These are phyloP conservation scores for Ammodytes marinus DNA, from an alignment of 2,113 vertebrate genomes.

Conservation along the genomic window DNA sequence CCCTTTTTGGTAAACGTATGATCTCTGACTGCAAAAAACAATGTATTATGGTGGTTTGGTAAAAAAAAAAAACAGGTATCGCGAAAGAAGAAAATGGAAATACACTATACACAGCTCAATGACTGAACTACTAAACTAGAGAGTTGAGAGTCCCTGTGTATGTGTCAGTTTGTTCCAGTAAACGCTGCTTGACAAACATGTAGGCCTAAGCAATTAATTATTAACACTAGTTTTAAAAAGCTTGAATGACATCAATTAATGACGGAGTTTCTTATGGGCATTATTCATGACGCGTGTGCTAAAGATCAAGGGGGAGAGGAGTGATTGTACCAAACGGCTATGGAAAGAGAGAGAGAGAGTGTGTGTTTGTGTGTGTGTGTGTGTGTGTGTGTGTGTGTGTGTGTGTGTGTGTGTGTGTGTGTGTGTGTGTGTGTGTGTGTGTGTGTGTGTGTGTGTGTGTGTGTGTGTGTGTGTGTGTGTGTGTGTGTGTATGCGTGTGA, in stretches of 20 bases:
- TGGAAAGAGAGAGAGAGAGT: not conserved
- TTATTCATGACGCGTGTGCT: constrained; percentile 39
- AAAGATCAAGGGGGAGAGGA: constrained; percentile 30
- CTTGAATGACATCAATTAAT: constrained; percentile 4
- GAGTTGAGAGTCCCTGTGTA: not conserved
- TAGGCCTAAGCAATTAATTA: constrained; percentile 4
- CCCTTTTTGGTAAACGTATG: not conserved
- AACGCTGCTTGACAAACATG: constrained; percentile 2
- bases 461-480: constrained; percentile 8
- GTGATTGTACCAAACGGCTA: not conserved
- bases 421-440: not conserved
- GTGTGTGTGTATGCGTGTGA: not conserved
- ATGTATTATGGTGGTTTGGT: too few relatives aligned
- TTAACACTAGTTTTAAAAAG: not conserved
- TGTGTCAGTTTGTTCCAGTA: not conserved
- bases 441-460: not conserved
- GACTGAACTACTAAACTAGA: not conserved
- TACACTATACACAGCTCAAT: not conserved
- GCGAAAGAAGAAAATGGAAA: not conserved
- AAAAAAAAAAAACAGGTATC: not conserved
- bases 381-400: constrained; percentile 11
- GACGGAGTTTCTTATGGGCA: not conserved
- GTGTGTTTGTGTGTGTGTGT: not conserved
- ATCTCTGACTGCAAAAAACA: not conserved
- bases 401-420: constrained; percentile 3